These are phyloP conservation scores for Pemphigus obesinymphae DNA, from an alignment of 1,140 invertebrate genomes.

Conservation along the genomic window DNA sequence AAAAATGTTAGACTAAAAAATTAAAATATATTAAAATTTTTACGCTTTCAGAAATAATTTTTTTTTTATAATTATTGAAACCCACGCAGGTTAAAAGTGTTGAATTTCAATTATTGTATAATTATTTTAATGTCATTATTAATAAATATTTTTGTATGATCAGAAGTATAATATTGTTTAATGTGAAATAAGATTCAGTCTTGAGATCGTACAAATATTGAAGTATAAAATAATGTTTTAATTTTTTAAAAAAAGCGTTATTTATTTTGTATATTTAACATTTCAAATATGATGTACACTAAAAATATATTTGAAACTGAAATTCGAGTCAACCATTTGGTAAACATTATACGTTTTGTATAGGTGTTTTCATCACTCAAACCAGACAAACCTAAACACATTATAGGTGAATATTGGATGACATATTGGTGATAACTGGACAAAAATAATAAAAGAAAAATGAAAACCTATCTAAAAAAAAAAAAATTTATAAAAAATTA, in stretches of 20 bases:
- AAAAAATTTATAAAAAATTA: too few relatives aligned
- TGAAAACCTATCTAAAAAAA: too few relatives aligned
- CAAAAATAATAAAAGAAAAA: too few relatives aligned
- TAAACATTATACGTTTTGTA: too few relatives aligned
- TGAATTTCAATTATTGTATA: neutral
- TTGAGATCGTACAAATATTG: conserved; percentile 17
- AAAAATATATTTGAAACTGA: too few relatives aligned
- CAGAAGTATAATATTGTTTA: neutral
- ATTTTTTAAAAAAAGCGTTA: neutral
- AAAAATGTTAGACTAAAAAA: neutral
- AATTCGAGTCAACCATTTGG: too few relatives aligned
- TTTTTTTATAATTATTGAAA: conserved; percentile 39
- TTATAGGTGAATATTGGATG: too few relatives aligned
- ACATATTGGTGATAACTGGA: too few relatives aligned
- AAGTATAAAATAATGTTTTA: conserved; percentile 23
- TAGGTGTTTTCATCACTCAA: too few relatives aligned
- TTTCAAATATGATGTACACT: too few relatives aligned
- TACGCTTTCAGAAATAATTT: conserved; percentile 13
- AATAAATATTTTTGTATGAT: conserved; percentile 37
- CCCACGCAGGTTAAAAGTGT: conserved; percentile 24
- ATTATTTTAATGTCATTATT: neutral
- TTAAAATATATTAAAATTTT: neutral
- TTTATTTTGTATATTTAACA: neutral
- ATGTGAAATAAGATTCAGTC: neutral
- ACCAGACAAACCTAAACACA: too few relatives aligned